A percentile compares a stretch with the other conserved stretches of the same genome.
phyloP scores from a whole-genome alignment of 2,888 invertebrate species.

The Lithophane ornitopus region DNA sequence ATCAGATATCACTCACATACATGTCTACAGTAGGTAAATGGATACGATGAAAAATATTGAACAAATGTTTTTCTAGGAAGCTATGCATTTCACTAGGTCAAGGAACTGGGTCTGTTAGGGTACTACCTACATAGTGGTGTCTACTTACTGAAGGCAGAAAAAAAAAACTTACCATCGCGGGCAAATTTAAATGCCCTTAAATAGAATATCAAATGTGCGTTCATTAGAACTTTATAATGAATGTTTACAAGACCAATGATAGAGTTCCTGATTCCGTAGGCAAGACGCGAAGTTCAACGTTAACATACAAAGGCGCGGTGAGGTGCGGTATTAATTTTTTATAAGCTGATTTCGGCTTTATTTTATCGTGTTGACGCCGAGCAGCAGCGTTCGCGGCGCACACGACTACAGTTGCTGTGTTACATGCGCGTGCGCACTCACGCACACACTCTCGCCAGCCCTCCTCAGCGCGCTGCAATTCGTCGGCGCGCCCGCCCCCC shows the following conservation, averaged over 20 bases:
- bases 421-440: constrained; percentile 83
- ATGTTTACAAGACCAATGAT: constrained; percentile 66
- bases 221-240: constrained; percentile 12
- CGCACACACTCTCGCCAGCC: constrained; percentile 83
- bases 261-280: constrained; percentile 76
- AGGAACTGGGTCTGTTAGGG: constrained; percentile 9
- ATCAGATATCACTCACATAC: neutral
- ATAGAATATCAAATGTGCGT: neutral
- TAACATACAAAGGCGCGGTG: constrained; percentile 84
- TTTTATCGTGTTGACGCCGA: constrained; percentile 79
- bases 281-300: constrained; percentile 85
- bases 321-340: constrained; percentile 85
- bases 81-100: constrained; percentile 28
- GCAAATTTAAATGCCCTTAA: neutral
- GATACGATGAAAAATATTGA: neutral
- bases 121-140: neutral
- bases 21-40: constrained; percentile 4
- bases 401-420: constrained; percentile 66
- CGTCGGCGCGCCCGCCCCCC: constrained; percentile 79
- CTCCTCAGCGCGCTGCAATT: constrained; percentile 89
- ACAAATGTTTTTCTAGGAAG: constrained; percentile 22
- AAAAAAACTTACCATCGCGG: neutral
- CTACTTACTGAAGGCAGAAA: neutral
- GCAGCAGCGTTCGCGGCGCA: constrained; percentile 73
- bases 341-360: constrained; percentile 86